Evolutionary conservation across 2,113 vertebrate genomes (phyloP).

Genomic region (Accipiter cooperii): DNA sequence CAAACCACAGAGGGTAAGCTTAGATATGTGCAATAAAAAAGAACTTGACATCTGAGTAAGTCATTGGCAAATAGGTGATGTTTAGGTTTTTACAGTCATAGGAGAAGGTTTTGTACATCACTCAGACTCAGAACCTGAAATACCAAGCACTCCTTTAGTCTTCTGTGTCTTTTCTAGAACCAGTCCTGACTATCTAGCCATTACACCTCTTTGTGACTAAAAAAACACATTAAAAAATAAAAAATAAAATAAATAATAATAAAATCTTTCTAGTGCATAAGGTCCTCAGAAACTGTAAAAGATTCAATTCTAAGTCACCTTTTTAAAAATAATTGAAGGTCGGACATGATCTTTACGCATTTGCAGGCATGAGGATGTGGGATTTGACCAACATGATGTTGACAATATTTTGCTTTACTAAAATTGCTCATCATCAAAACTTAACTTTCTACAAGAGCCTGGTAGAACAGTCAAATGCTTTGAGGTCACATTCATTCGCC

Average conservation of each 20-base stretch:
- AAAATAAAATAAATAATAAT: no score
- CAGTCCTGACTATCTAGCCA: not conserved
- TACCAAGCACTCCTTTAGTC: not conserved
- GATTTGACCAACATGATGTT: not conserved
- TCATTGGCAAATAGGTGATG: not conserved
- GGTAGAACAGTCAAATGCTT: not conserved
- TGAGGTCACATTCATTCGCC: fast-evolving
- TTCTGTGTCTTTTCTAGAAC: not conserved
- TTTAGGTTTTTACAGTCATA: not conserved
- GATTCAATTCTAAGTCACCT: not conserved
- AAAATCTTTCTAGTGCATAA: not conserved
- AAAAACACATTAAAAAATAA: not conserved
- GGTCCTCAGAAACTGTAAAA: not conserved
- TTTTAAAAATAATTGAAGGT: not conserved
- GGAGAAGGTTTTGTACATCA: not conserved
- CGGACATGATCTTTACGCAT: not conserved
- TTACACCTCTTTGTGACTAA: not conserved
- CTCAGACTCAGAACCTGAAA: not conserved
- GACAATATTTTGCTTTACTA: not conserved
- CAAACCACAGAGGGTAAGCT: not conserved
- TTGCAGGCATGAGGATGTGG: not conserved
- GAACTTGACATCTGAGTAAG: not conserved
- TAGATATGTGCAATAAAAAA: not conserved
- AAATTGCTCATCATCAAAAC: not conserved
- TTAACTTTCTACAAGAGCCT: not conserved